Base-by-base conservation (phyloP, 2,797 vertebrate genomes). In the Bucorvus abyssinicus region DNA sequence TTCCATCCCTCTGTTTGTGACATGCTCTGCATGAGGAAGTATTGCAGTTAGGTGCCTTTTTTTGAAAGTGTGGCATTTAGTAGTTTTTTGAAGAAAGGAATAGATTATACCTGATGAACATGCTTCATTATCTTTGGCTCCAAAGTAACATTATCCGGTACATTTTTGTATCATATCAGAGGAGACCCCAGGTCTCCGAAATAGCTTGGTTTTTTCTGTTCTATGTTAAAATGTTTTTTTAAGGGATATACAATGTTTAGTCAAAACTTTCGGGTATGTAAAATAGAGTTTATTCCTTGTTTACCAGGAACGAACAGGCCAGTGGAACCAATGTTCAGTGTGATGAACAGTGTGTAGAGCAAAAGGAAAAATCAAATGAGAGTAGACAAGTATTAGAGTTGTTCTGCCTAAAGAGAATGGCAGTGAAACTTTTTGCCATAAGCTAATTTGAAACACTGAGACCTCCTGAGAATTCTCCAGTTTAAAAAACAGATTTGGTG, bases 261-360 rank as follows among this genome's bases (percentile, higher is more conserved):
- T 94, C 23, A 27, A 50, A 89, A 29, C 13, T 76, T 76, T 76
- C 42, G 76, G 30, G 16, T 73, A 44, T 70, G 49, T 69, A 56
- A 95, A 90, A 9, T 15, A 84, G 36, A 82, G 76, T 11, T 75
- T 73, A 29, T 2, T 77, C 18, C 23, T 42, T 90, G 49, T 82
- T 95, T 96, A 65, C 16, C 6, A 68, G 75, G n/a, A 84, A 8
- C 40, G 81, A 89, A 61, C 36, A 69, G 47, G 10, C n/a, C 81
- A 71, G 44, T 57, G 61, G 82, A 92, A 78, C 55, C 89, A 89
- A 73, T 50, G 42, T 55, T 64, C 32, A 68, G 55, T 61, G 49
- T 74, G 29, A 38, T 70, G n/a, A 90, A 74, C 0, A 0, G n/a
- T 63, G 19, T 70, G 49, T 13, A 45, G n/a, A 91, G 40, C 0